Base-by-base conservation (phyloP, 2,888 invertebrate species). In the Sturmia bella region DNA sequence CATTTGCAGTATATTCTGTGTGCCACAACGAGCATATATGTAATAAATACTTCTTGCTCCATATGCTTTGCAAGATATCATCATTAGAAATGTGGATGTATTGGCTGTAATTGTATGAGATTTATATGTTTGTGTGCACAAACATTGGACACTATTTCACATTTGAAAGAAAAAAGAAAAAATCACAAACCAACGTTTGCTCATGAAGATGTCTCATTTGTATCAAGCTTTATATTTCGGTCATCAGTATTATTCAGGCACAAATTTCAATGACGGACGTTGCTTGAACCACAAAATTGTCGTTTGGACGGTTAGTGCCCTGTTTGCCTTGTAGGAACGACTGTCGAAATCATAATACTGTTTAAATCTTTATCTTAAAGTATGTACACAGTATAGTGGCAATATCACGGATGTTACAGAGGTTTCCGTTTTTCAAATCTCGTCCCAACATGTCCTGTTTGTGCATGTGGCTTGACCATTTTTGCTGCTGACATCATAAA, bases 351-450 rank as follows among this genome's bases (percentile, higher is more conserved):
- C 59, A 45, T 73, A 17, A 66, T 73, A 19, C 50, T 24, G 66
- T 48, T 37, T 24, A 24, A 24, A 32, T 66, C 59, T 50, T 54
- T 76, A 48, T 59, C 45, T 48, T 56, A 27, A 19, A 45, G 59
- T 37, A 69, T 77, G 39, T 63, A 43, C 52, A 43, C 52, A 56
- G 56, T 80, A 57, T 69, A 70, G 74, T 82, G 74, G 74, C 69
- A 45, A 66, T 82, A 82, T 82, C 82, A 82, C 82, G 82, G 82
- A 82, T 82, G 82, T 66, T 70, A 59, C 70, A 70, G 78, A 82
- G 81, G 78, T 82, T 78, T 82, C 74, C 81, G 57, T 66, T 80
- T 59, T 63, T 54, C 19, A 32, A 59, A 74, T 81, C 68, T 64
- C 57, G 57, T 19, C 17, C 72, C 50, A 61, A 43, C 41, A 63